phyloP scores from a whole-genome alignment of 2,888 invertebrate species.

The Leptinotarsa rubiginosa region DNA sequence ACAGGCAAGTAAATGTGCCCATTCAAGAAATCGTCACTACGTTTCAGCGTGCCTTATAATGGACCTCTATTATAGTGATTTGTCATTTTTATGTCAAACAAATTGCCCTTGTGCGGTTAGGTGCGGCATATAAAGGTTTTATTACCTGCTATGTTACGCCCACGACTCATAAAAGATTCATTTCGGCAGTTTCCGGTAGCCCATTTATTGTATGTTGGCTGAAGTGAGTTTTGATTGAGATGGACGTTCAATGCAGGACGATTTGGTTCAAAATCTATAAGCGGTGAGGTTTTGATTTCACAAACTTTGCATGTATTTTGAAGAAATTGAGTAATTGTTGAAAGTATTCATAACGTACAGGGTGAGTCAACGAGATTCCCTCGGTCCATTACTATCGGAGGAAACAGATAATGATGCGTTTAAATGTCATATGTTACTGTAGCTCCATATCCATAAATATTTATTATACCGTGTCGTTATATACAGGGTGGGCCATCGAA shows the following conservation, averaged over 20 bases:
- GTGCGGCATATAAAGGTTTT: conserved; percentile 32
- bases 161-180: conserved; percentile 40
- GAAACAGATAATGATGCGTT: too few species aligned
- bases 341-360: too few species aligned
- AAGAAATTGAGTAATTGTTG: too few species aligned
- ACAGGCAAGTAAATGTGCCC: conserved; percentile 55
- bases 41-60: conserved; percentile 46
- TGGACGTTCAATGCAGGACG: neutral
- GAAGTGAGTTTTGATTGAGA: neutral
- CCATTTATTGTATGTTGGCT: neutral
- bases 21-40: conserved; percentile 51
- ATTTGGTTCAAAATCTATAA: too few species aligned
- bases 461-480: too few species aligned
- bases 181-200: conserved; percentile 35
- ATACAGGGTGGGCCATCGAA: too few species aligned
- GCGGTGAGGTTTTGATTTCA: too few species aligned
- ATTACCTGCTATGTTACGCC: conserved; percentile 47
- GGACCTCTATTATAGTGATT: conserved; percentile 52
- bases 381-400: too few species aligned
- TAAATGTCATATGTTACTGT: too few species aligned
- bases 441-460: too few species aligned
- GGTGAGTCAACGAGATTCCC: too few species aligned
- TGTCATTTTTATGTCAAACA: conserved; percentile 60
- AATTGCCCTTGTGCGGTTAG: conserved; percentile 50
- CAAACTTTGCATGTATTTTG: too few species aligned